These are phyloP conservation scores for Sitobion miscanthi DNA, from an alignment of 1,140 invertebrate species.

Conservation along the genomic window DNA sequence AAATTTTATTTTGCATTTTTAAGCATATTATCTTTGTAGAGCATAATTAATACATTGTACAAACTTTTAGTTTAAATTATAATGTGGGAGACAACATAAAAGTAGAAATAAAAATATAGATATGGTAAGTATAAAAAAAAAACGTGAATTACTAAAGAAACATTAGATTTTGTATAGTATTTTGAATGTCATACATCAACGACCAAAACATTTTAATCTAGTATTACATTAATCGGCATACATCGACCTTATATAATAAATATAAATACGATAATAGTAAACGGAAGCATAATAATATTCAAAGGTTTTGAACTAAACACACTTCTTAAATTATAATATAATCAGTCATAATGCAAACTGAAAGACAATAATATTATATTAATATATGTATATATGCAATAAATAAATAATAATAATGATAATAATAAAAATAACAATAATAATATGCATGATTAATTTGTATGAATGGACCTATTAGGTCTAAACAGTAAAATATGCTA, in stretches of 20 bases:
- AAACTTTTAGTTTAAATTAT: too few relatives aligned
- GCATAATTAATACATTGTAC: too few relatives aligned
- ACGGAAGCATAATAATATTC: constrained; percentile 45
- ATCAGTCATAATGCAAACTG: constrained; percentile 55
- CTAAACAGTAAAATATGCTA: constrained; percentile 9
- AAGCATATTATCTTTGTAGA: too few relatives aligned
- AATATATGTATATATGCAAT: constrained; percentile 17
- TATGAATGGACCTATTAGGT: background rate
- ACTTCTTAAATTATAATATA: constrained; percentile 51
- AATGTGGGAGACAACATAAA: too few relatives aligned
- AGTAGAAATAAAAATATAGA: background rate
- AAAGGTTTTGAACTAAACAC: constrained; percentile 40
- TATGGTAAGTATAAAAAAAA: background rate
- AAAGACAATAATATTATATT: constrained; percentile 39
- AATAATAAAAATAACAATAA: constrained; percentile 27
- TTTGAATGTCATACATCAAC: background rate
- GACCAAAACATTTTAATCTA: background rate
- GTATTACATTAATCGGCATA: background rate
- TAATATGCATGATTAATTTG: constrained; percentile 1
- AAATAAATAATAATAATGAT: constrained; percentile 5
- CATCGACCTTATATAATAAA: background rate
- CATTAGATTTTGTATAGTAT: background rate
- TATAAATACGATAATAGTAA: constrained; percentile 14
- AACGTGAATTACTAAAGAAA: constrained; percentile 19
- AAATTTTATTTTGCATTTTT: too few relatives aligned